Conservation (phyloP, 2,888 invertebrate species). For the Eristalis tenax region DNA sequence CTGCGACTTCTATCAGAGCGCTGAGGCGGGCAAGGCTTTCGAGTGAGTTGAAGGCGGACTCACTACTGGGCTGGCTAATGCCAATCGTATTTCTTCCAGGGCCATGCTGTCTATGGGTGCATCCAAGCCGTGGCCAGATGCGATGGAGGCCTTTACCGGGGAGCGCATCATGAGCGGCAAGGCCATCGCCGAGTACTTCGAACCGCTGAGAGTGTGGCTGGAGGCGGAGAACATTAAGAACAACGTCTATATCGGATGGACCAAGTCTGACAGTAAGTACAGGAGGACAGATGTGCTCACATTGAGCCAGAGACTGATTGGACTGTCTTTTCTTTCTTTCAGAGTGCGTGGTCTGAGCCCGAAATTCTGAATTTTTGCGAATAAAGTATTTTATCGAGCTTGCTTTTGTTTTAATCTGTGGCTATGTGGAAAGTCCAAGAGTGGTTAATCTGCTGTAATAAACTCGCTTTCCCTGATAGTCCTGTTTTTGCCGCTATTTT, state of each 20-base stretch:
- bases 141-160: slow-evolving; percentile 90
- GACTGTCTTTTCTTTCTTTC: neutral
- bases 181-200: slow-evolving; percentile 90
- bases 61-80: neutral
- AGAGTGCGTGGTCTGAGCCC: neutral
- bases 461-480: neutral
- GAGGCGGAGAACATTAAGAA: slow-evolving; percentile 87
- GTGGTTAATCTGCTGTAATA: neutral
- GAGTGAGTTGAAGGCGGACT: slow-evolving; percentile 81
- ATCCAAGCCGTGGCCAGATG: slow-evolving; percentile 91
- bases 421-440: neutral
- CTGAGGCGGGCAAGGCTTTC: slow-evolving; percentile 88
- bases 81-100: slow-evolving; percentile 78
- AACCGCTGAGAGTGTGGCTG: slow-evolving; percentile 89
- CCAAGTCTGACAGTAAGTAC: slow-evolving; percentile 79
- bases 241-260: slow-evolving; percentile 86
- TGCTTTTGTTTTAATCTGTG: neutral
- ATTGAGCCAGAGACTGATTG: neutral
- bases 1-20: slow-evolving; percentile 92
- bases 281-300: neutral
- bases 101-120: slow-evolving; percentile 88
- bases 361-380: neutral
- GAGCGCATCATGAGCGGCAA: slow-evolving; percentile 88
- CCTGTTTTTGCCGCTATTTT: neutral
- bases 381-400: neutral